These are phyloP conservation scores for Thripadectes ignobilis DNA, from an alignment of 2,797 vertebrate species.

Conservation along the genomic window DNA sequence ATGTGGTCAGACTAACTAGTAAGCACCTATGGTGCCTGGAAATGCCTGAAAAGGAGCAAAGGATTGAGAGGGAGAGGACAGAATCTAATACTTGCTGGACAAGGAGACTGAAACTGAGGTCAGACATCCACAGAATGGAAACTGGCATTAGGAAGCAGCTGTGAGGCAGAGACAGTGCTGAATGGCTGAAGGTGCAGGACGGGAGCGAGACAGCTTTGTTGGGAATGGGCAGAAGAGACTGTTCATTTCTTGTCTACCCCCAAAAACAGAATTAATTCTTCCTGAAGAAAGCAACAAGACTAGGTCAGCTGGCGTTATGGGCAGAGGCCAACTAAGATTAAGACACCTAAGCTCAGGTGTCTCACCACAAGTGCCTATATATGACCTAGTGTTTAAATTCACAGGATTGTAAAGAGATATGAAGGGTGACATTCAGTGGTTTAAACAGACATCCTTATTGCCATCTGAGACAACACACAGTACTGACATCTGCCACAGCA, in stretches of 20 bases:
- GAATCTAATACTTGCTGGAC: not conserved
- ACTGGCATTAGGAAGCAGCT: not conserved
- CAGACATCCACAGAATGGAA: not conserved
- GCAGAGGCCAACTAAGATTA: not conserved
- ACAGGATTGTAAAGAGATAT: not conserved
- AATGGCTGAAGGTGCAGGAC: not conserved
- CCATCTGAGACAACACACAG: not conserved
- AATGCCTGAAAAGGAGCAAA: not conserved
- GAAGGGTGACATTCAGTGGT: not conserved
- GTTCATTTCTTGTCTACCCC: not conserved
- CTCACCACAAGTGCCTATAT: not conserved
- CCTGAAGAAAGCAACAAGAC: not conserved
- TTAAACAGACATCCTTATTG: not conserved
- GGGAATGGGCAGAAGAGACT: not conserved
- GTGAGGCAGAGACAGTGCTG: not conserved
- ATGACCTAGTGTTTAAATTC: not conserved
- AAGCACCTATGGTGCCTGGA: not conserved
- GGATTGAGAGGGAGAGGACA: not conserved
- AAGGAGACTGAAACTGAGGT: not conserved
- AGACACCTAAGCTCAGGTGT: not conserved
- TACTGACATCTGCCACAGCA: not conserved
- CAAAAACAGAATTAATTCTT: not conserved
- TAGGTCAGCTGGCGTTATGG: not conserved
- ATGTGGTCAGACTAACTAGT: not conserved
- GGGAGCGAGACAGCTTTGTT: not conserved